These are phyloP conservation scores for Drosophila imparisetae DNA, from an alignment of 2,888 invertebrate genomes.

Conservation along the genomic window DNA sequence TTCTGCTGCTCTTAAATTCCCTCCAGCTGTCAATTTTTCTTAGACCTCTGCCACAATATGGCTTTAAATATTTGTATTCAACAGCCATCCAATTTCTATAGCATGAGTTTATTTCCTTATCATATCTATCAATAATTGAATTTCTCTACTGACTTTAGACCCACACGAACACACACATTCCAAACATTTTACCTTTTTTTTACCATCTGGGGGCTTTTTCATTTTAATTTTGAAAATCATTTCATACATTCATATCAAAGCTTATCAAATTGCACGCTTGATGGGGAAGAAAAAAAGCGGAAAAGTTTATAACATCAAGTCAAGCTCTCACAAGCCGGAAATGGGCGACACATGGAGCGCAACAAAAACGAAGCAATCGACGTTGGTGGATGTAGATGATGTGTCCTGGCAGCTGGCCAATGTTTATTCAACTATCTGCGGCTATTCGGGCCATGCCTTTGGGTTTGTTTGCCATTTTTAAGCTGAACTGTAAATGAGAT, in stretches of 20 bases:
- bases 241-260: constrained; percentile 50
- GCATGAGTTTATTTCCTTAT: background rate
- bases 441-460: constrained; percentile 37
- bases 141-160: constrained; percentile 1
- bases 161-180: background rate
- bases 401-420: constrained; percentile 56
- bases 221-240: constrained; percentile 58
- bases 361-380: constrained; percentile 16
- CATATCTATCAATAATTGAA: constrained; percentile 24
- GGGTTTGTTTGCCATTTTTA: constrained; percentile 55
- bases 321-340: constrained; percentile 53
- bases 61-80: background rate
- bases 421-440: constrained; percentile 64
- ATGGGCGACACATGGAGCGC: constrained; percentile 30
- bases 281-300: constrained; percentile 14
- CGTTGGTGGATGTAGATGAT: constrained; percentile 34
- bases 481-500: constrained; percentile 68
- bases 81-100: background rate
- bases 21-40: constrained; percentile 4
- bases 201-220: background rate
- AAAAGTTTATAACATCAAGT: constrained; percentile 64
- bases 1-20: constrained; percentile 8
- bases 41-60: constrained; percentile 5
- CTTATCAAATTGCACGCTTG: constrained; percentile 45
- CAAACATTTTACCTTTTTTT: background rate